phyloP scores from a whole-genome alignment of 2,797 vertebrate genomes.

The Enteromius radiatus region DNA sequence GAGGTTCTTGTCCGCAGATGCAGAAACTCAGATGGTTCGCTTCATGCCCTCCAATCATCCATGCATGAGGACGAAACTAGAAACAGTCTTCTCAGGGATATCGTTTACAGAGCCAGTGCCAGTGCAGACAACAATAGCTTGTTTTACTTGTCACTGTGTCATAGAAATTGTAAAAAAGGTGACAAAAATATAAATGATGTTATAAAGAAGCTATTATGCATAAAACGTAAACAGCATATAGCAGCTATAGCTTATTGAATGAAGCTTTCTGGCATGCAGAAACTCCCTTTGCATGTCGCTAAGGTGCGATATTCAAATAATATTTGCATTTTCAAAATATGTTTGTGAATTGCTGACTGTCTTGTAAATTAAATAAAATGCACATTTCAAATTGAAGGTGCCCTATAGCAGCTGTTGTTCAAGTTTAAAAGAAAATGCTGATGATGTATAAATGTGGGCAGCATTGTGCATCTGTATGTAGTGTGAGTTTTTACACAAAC shows the following conservation, averaged over 20 bases:
- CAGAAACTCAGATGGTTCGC: slow-evolving; percentile 44
- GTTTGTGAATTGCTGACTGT: background rate
- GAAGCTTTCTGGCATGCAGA: background rate
- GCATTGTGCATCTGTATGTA: slow-evolving; percentile 27
- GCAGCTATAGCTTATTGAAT: background rate
- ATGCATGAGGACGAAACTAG: slow-evolving; percentile 17
- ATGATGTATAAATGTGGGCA: slow-evolving; percentile 44
- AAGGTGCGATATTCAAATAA: background rate
- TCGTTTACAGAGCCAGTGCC: slow-evolving; percentile 70
- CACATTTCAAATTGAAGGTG: background rate
- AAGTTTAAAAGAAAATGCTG: slow-evolving; percentile 44
- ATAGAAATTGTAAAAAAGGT: background rate
- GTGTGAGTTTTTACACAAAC: slow-evolving; percentile 33
- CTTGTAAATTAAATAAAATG: background rate
- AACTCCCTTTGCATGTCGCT: background rate
- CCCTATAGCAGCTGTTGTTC: slow-evolving; percentile 2
- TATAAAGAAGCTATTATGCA: background rate
- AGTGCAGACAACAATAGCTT: slow-evolving; percentile 57
- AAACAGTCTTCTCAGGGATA: slow-evolving; percentile 72
- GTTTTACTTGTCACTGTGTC: slow-evolving; percentile 59
- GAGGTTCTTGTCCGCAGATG: slow-evolving; percentile 42
- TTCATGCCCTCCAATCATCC: slow-evolving; percentile 43
- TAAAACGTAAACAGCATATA: background rate
- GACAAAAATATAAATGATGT: background rate
- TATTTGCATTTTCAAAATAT: background rate